These are phyloP conservation scores for Pimephales promelas DNA, from an alignment of 2,113 vertebrate species.

Conservation along the genomic window DNA sequence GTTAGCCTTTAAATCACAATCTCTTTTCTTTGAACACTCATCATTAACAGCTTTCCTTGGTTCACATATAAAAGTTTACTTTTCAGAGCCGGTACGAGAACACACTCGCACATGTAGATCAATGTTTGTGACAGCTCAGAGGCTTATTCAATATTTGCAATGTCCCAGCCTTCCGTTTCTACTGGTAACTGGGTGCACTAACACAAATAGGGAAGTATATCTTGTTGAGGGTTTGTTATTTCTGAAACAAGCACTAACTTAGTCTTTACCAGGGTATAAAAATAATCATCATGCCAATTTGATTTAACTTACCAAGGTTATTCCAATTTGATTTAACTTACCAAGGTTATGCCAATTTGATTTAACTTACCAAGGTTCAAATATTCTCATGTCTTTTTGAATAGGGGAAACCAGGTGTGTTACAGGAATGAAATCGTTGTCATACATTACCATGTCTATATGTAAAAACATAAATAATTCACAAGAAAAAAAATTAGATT, in stretches of 20 bases:
- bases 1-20: not conserved
- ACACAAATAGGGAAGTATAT: not conserved
- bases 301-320: not conserved
- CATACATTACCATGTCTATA: not conserved
- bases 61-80: conserved; percentile 42
- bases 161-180: not conserved
- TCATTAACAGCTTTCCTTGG: conserved; percentile 15
- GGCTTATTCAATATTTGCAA: conserved; percentile 45
- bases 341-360: not conserved
- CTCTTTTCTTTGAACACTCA: conserved; percentile 12
- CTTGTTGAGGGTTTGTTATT: not conserved
- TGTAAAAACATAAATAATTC: not conserved
- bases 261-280: not conserved
- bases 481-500: too few relatives aligned
- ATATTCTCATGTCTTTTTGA: not conserved
- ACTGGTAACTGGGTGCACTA: not conserved
- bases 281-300: not conserved
- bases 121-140: conserved; percentile 12
- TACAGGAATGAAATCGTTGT: not conserved
- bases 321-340: not conserved
- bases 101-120: conserved; percentile 15
- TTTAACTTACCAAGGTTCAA: not conserved
- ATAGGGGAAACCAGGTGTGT: not conserved
- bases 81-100: not conserved
- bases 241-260: not conserved